Evolutionary conservation across 2,113 vertebrate species (phyloP).

Genomic region (Chaetorhynchus papuensis): DNA sequence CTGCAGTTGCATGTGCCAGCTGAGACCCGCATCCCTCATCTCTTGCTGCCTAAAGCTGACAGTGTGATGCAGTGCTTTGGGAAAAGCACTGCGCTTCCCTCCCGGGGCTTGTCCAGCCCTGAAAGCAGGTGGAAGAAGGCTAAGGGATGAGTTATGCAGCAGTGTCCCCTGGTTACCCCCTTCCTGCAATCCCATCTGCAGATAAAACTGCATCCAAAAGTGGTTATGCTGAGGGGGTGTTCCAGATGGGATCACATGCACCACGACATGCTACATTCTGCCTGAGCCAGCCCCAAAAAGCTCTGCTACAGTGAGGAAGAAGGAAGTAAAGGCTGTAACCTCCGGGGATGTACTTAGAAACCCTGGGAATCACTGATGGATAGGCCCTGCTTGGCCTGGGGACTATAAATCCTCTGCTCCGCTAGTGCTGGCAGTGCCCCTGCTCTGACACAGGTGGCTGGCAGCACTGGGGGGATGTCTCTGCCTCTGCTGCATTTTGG

Average conservation of each 20-base stretch:
- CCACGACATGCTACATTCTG: rapidly evolving
- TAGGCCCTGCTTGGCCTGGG: not conserved
- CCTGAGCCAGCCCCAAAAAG: not conserved
- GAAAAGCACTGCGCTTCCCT: not conserved
- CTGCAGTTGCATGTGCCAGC: not conserved
- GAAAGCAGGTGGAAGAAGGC: not conserved
- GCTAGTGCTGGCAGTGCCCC: not conserved
- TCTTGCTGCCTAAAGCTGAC: not conserved
- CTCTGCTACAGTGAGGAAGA: not conserved
- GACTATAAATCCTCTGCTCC: not conserved
- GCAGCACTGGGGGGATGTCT: not conserved
- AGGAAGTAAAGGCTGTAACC: not conserved
- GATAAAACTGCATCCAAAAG: not conserved
- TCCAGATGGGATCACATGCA: not conserved
- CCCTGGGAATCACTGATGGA: rapidly evolving
- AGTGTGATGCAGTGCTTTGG: not conserved
- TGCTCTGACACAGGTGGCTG: rapidly evolving
- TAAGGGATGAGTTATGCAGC: not conserved
- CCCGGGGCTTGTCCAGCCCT: not conserved
- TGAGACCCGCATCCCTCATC: not conserved
- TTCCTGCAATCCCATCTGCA: not conserved
- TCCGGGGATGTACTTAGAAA: not conserved
- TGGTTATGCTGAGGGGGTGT: not conserved
- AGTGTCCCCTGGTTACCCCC: not conserved
- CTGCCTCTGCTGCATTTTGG: not conserved